A percentile compares a stretch with the other conserved stretches of the same genome.
phyloP scores from a whole-genome alignment of 2,797 vertebrate species.

The Melopsittacus undulatus region DNA sequence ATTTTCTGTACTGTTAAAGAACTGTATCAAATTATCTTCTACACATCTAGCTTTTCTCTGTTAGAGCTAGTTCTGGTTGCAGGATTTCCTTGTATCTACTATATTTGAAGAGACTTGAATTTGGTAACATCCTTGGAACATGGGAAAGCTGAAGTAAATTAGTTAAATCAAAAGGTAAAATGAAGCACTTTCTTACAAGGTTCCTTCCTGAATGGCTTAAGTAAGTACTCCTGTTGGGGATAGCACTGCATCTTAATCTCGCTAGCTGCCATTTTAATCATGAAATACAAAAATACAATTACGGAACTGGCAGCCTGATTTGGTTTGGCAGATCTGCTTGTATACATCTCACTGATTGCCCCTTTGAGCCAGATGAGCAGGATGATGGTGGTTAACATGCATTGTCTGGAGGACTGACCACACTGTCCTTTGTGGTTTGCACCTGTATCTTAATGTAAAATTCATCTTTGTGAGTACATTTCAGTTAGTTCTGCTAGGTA shows the following conservation, averaged over 20 bases:
- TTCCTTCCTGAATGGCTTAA: not conserved
- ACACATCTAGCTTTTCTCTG: not conserved
- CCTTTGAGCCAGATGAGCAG: not conserved
- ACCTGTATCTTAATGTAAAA: not conserved
- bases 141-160: not conserved
- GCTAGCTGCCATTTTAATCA: not conserved
- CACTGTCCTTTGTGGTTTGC: not conserved
- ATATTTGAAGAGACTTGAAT: not conserved
- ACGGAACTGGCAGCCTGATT: not conserved
- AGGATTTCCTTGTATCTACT: not conserved
- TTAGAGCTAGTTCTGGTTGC: not conserved
- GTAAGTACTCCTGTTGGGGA: not conserved
- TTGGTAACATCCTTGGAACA: not conserved
- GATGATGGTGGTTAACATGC: not conserved
- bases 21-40: rapidly evolving
- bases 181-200: not conserved
- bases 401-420: not conserved
- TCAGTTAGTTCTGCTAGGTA: not conserved
- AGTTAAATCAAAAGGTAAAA: not conserved
- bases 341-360: not conserved
- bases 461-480: not conserved
- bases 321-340: not conserved
- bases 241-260: not conserved
- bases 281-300: not conserved
- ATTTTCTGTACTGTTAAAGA: not conserved